Conservation (phyloP, 2,888 invertebrate species). For the Spicauda simplicius region DNA sequence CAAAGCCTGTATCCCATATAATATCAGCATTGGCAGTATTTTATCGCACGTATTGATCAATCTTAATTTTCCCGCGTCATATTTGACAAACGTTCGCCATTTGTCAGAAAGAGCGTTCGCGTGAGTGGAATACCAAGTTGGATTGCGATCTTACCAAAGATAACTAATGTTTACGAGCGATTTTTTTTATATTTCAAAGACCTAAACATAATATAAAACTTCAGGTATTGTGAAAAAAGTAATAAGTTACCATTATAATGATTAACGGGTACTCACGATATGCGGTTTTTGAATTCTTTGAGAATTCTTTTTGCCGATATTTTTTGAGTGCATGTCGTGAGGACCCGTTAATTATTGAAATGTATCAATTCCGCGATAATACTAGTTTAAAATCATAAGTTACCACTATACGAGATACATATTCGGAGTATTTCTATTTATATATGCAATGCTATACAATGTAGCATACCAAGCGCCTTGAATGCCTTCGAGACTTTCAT, state of each 20-base stretch:
- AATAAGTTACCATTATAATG: too few relatives aligned
- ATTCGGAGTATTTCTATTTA: background rate
- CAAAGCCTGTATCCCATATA: too few relatives aligned
- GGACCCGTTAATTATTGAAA: too few relatives aligned
- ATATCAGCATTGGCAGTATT: slow-evolving; percentile 12
- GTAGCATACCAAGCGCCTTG: background rate
- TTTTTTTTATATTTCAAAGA: too few relatives aligned
- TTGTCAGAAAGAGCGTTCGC: slow-evolving; percentile 56
- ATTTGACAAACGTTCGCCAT: slow-evolving; percentile 53
- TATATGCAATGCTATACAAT: background rate
- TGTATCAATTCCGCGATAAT: too few relatives aligned
- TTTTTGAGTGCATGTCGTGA: too few relatives aligned
- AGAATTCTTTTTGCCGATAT: too few relatives aligned
- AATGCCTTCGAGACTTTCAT: slow-evolving; percentile 19
- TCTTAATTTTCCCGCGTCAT: slow-evolving; percentile 57
- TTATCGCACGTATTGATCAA: slow-evolving; percentile 48
- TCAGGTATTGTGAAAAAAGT: too few relatives aligned
- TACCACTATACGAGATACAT: background rate
- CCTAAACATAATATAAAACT: too few relatives aligned
- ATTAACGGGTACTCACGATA: too few relatives aligned
- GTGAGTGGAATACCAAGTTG: slow-evolving; percentile 47
- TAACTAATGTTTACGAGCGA: background rate
- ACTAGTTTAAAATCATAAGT: too few relatives aligned
- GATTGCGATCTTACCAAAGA: slow-evolving; percentile 17
- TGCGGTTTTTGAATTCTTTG: too few relatives aligned